Evolutionary conservation across 2,797 vertebrate genomes (phyloP), one percentile per base, ranked within the genome.

Genomic region (Malacoraja senta): DNA sequence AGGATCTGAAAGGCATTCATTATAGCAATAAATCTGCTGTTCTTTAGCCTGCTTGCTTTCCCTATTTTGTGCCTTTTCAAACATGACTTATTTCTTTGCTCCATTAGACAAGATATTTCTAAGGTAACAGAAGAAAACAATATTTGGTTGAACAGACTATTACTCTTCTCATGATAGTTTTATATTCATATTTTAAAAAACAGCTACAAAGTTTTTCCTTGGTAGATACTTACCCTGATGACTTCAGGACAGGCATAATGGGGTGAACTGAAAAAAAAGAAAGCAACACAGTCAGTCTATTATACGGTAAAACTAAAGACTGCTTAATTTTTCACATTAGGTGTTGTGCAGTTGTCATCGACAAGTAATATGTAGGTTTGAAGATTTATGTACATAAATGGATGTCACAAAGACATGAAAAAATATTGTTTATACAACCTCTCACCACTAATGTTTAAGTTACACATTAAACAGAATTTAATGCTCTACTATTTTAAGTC

Each of bases 181-280:
- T 32, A 76, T 71, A 58, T 29, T 74, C 38, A 53, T 74, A 76
- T 92, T 92, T 6, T n/a, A 92, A 76, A 35, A 26, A 92, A 58
- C 71, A n/a, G 90, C 71, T 53, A 92, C 76, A 15, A 92, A 92
- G 29, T 92, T 76, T 38, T 53, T 76, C 71, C 71, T n/a, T 53
- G 90, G 90, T 72, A 68, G 32, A 38, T 61, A 32, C 98, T 98
- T 95, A 99, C 99, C 97, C 98, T 97, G 95, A 99, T 99, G 95
- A 99, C 98, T 95, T 99, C 98, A 93, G 99, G 99, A 95, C 99
- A 99, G 94, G 99, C 99, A 61, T 99, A 99, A 96, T 99, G 99
- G 10, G 99, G 99, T 93, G 99, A 99, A 94, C 99, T 99, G 97
- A 94, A 95, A 94, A 93, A 78, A 13, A 53, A 92, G 38, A 92